Percentiles rank a stretch among this genome's conserved stretches.
Evolutionary conservation across 1,140 invertebrate species (phyloP).

Genomic region (Tetramorium simillimum): DNA sequence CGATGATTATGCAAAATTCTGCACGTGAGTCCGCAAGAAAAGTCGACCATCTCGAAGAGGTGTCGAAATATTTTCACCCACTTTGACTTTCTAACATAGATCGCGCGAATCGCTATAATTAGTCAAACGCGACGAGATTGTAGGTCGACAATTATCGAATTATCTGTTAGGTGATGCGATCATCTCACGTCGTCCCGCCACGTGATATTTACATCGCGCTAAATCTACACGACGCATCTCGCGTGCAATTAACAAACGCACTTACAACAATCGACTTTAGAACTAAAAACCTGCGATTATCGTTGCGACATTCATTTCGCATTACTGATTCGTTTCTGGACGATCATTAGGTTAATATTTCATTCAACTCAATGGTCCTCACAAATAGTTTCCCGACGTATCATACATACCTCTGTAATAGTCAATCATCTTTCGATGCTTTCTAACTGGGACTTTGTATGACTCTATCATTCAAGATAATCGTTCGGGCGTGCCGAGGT

Average conservation of each 20-base stretch:
- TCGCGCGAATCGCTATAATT: conserved; percentile 28
- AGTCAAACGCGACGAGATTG: conserved; percentile 6
- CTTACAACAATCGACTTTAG: background rate
- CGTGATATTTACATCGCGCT: conserved; percentile 25
- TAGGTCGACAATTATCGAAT: conserved; percentile 21
- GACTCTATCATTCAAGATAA: conserved; percentile 2
- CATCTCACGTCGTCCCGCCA: background rate
- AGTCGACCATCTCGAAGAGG: background rate
- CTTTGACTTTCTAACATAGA: conserved; percentile 26
- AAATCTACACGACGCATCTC: conserved; percentile 8
- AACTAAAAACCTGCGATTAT: conserved; percentile 17
- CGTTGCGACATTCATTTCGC: background rate
- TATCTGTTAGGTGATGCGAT: conserved; percentile 14
- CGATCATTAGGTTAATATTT: background rate
- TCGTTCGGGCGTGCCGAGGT: conserved; percentile 6
- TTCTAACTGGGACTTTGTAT: background rate
- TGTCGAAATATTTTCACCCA: background rate
- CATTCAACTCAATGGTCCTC: background rate
- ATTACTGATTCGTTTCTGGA: background rate
- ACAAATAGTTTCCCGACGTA: background rate
- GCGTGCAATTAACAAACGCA: background rate
- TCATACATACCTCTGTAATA: background rate
- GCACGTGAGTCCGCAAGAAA: background rate
- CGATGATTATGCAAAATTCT: conserved; percentile 39
- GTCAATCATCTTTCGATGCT: conserved; percentile 1